phyloP scores from a whole-genome alignment of 2,797 vertebrate genomes.

The Heliangelus exortis region DNA sequence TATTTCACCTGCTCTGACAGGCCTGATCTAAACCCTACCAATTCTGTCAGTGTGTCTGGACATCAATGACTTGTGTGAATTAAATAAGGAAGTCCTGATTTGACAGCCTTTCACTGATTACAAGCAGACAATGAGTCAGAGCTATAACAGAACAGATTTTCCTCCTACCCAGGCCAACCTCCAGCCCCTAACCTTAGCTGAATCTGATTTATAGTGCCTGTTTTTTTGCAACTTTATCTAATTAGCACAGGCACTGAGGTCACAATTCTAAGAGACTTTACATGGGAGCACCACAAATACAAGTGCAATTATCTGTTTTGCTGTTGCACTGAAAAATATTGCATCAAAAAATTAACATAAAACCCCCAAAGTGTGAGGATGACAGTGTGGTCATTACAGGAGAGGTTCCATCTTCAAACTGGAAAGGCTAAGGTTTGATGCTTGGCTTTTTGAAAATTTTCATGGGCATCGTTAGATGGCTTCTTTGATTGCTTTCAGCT shows the following conservation, averaged over 20 bases:
- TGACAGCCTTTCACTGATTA: slow-evolving; percentile 15
- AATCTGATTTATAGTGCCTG: slow-evolving; percentile 6
- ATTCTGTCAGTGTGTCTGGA: neutral
- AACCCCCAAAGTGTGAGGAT: neutral
- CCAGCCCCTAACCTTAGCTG: neutral
- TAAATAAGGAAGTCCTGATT: slow-evolving; percentile 10
- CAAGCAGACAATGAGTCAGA: slow-evolving; percentile 42
- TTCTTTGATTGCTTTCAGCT: neutral
- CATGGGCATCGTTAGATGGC: neutral
- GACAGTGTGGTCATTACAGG: neutral
- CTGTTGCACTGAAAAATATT: slow-evolving; percentile 20
- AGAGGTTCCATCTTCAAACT: neutral
- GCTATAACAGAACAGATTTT: slow-evolving; percentile 31
- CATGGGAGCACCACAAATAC: slow-evolving; percentile 17
- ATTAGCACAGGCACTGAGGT: slow-evolving; percentile 35
- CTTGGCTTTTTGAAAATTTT: neutral
- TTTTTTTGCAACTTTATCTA: slow-evolving; percentile 21
- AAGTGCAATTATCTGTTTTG: slow-evolving; percentile 46
- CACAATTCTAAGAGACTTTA: slow-evolving; percentile 29
- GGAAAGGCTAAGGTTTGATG: neutral
- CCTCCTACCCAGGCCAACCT: neutral
- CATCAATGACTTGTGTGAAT: neutral
- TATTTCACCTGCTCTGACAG: neutral
- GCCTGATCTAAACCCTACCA: neutral
- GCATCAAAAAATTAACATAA: slow-evolving; percentile 28